Conservation (phyloP, 2,797 vertebrate genomes). For the Jordanella pulchra region DNA sequence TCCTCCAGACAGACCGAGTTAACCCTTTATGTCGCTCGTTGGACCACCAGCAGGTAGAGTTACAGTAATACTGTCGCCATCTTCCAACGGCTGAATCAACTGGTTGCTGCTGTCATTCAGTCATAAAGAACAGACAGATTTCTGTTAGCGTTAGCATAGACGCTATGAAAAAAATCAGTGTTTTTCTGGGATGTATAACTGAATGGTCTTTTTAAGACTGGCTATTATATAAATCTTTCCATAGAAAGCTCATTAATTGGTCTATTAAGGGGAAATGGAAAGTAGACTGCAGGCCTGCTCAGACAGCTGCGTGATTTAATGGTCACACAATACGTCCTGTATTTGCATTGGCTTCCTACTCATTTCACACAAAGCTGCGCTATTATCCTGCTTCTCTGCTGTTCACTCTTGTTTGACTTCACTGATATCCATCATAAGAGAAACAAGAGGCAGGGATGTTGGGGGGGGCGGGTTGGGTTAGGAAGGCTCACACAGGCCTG, state of each 20-base stretch:
- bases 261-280: constrained; percentile 60
- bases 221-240: constrained; percentile 58
- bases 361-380: constrained; percentile 69
- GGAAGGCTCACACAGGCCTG: constrained; percentile 19
- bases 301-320: constrained; percentile 68
- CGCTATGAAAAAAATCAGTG: background rate
- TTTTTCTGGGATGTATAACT: constrained; percentile 33
- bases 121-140: constrained; percentile 4
- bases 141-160: constrained; percentile 14
- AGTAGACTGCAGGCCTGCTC: constrained; percentile 57
- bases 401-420: constrained; percentile 72
- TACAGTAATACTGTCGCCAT: background rate
- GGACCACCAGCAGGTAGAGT: background rate
- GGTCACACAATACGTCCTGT: constrained; percentile 65
- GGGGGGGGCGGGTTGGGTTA: constrained; percentile 24
- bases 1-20: background rate
- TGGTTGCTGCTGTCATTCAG: background rate
- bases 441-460: constrained; percentile 63
- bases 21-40: background rate
- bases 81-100: background rate
- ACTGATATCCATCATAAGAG: constrained; percentile 78
- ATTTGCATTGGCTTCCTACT: constrained; percentile 76
- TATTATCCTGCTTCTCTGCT: constrained; percentile 72
- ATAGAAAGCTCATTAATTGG: constrained; percentile 66
- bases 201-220: constrained; percentile 51